Percentiles rank a stretch among this genome's conserved stretches.
phyloP scores from a whole-genome alignment of 2,797 vertebrate genomes.

The Pseudochirops cupreus region DNA sequence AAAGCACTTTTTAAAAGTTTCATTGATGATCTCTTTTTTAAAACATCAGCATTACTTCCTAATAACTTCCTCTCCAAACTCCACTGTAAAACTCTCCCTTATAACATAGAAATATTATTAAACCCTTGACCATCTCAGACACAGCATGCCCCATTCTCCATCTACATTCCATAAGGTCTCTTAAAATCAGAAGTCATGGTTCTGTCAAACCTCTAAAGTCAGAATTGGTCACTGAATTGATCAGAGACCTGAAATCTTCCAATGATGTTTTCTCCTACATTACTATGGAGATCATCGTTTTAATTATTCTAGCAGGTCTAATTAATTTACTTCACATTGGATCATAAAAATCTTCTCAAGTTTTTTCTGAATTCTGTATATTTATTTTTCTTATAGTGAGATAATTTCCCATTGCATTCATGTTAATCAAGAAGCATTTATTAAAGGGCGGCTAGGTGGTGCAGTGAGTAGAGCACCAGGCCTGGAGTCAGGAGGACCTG shows the following conservation, averaged over 20 bases:
- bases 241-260: background rate
- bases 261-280: background rate
- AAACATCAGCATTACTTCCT: background rate
- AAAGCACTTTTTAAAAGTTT: background rate
- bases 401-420: background rate
- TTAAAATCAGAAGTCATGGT: background rate
- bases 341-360: background rate
- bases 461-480: too few species aligned
- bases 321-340: background rate
- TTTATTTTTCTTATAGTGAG: background rate
- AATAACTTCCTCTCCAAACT: background rate
- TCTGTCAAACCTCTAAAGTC: background rate
- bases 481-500: too few species aligned
- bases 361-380: background rate
- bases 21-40: background rate
- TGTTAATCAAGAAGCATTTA: background rate
- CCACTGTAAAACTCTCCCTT: background rate
- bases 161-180: background rate
- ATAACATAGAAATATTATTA: background rate
- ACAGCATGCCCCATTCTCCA: background rate
- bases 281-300: background rate
- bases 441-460: too few species aligned
- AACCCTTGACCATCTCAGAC: background rate
- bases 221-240: background rate
- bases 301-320: accelerated